These are phyloP conservation scores for Crossaster papposus DNA, from an alignment of 53 echinoderm and acorn worm species.

Conservation along the genomic window DNA sequence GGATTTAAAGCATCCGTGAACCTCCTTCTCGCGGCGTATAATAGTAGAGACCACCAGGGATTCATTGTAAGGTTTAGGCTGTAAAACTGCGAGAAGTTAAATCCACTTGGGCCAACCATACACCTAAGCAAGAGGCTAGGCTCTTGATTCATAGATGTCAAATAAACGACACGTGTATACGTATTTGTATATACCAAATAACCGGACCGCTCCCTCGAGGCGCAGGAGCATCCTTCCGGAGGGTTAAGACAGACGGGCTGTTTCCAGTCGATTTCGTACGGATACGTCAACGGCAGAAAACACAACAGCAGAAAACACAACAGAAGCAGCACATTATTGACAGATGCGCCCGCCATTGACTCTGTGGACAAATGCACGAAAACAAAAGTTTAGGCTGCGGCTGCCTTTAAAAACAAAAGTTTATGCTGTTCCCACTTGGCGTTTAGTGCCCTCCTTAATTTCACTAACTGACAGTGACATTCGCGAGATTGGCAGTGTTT, in stretches of 20 bases:
- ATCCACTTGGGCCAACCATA: neutral
- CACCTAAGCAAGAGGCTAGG: neutral
- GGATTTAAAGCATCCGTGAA: neutral
- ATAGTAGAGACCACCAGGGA: neutral
- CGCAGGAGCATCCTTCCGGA: neutral
- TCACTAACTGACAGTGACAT: no score
- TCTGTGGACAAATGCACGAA: neutral
- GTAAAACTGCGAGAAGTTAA: slow-evolving; percentile 24
- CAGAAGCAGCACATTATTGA: neutral
- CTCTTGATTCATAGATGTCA: neutral
- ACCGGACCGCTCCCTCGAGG: neutral
- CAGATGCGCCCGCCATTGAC: neutral
- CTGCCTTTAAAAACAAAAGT: no score
- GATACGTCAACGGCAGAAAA: neutral
- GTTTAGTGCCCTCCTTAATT: no score
- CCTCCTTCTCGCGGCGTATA: neutral
- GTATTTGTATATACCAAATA: neutral
- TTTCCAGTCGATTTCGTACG: neutral
- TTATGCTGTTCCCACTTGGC: no score
- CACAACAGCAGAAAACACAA: no score
- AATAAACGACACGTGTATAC: no score
- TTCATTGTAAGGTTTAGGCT: neutral
- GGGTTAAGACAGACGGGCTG: neutral
- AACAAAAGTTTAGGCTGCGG: no score
- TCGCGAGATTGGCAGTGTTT: no score